Conservation (phyloP, 2,797 vertebrate genomes). For the Naso thynnoides region DNA sequence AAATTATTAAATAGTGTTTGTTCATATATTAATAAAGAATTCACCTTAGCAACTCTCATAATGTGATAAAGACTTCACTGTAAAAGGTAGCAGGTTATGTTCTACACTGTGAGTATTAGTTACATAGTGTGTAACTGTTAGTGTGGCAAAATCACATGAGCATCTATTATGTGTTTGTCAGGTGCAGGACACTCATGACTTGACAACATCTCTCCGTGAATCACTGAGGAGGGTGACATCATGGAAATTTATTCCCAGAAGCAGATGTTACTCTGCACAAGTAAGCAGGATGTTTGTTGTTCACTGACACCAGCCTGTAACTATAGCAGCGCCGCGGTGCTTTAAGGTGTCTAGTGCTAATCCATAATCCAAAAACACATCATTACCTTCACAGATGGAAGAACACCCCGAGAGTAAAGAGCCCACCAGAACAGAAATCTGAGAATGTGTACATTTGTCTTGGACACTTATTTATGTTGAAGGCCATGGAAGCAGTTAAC, state of each 20-base stretch:
- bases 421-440: constrained; percentile 64
- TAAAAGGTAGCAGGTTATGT: neutral
- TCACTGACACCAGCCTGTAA: neutral
- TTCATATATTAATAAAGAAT: neutral
- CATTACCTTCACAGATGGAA: constrained; percentile 58
- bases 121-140: neutral
- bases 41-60: neutral
- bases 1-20: neutral
- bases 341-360: neutral
- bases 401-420: constrained; percentile 35
- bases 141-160: constrained; percentile 5
- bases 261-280: constrained; percentile 64
- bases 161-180: constrained; percentile 57
- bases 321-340: constrained; percentile 6
- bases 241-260: constrained; percentile 67
- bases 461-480: neutral
- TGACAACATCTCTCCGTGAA: constrained; percentile 68
- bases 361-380: neutral
- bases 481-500: neutral
- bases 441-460: constrained; percentile 26
- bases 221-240: constrained; percentile 74
- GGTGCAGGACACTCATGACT: constrained; percentile 77
- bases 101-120: neutral
- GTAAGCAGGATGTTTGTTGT: constrained; percentile 50
- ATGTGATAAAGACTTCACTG: neutral